phyloP scores from a whole-genome alignment of 2,113 vertebrate genomes.

The Chroicocephalus ridibundus region DNA sequence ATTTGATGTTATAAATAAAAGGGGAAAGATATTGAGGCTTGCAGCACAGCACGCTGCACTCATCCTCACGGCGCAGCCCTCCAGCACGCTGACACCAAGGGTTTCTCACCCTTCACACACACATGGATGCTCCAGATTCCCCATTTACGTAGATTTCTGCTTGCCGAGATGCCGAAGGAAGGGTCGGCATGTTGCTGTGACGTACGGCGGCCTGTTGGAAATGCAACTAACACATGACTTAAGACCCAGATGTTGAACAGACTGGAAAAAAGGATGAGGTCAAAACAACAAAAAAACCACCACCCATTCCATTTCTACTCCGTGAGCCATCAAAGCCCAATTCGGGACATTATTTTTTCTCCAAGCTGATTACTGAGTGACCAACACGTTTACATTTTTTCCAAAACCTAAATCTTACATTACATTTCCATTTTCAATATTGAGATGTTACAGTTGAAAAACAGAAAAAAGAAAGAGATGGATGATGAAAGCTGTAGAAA shows the following conservation, averaged over 20 bases:
- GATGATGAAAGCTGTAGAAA: background rate
- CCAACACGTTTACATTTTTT: background rate
- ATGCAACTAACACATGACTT: background rate
- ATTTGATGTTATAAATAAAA: background rate
- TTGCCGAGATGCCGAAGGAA: background rate
- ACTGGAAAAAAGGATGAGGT: background rate
- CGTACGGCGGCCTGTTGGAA: background rate
- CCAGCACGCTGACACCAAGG: accelerated
- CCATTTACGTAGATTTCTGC: background rate
- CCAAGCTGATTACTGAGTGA: background rate
- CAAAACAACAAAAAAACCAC: background rate
- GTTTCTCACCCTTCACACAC: background rate
- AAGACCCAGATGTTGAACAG: conserved; percentile 29
- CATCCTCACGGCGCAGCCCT: background rate
- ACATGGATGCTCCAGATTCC: background rate
- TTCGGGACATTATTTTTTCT: background rate
- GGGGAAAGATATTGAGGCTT: background rate
- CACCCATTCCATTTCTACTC: background rate
- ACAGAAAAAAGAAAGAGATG: background rate
- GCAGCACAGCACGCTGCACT: accelerated
- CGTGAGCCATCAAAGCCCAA: background rate
- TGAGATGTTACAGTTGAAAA: accelerated
- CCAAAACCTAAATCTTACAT: accelerated
- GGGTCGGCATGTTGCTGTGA: background rate
- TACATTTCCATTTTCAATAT: too few species aligned